These are phyloP conservation scores for Allacma fusca DNA, from an alignment of 2,888 invertebrate genomes.

Conservation along the genomic window DNA sequence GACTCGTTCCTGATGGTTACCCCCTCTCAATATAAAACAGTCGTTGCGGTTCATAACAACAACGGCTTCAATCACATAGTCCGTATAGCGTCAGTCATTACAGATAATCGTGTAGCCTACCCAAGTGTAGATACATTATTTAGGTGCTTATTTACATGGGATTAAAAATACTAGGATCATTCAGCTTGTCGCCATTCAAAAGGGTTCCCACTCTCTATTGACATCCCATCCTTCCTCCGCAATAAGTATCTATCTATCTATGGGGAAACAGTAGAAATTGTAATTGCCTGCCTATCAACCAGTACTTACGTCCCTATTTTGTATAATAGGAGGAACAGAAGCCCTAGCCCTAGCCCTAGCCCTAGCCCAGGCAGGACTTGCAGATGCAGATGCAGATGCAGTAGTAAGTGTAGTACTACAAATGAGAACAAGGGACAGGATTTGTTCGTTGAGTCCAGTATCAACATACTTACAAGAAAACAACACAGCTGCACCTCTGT, in stretches of 20 bases:
- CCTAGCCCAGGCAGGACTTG: no score
- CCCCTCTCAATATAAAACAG: constrained; percentile 37
- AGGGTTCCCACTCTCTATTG: background rate
- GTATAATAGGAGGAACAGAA: background rate
- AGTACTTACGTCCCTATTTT: background rate
- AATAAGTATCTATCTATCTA: no score
- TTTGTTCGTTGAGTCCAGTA: no score
- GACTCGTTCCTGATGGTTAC: constrained; percentile 52
- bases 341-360: no score
- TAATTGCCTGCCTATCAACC: no score
- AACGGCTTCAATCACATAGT: background rate
- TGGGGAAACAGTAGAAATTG: no score
- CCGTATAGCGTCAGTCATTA: background rate
- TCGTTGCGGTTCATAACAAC: background rate
- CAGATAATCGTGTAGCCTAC: constrained; percentile 8
- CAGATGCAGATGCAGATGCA: background rate
- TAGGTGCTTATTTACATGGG: background rate
- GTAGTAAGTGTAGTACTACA: no score
- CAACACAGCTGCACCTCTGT: background rate
- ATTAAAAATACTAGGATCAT: background rate
- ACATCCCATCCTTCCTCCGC: no score
- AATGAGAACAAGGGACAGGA: no score
- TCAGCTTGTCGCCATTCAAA: background rate
- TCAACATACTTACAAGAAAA: background rate
- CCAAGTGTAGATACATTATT: constrained; percentile 11